These are phyloP conservation scores for Battus philenor DNA, from an alignment of 1,140 invertebrate species.

Conservation along the genomic window DNA sequence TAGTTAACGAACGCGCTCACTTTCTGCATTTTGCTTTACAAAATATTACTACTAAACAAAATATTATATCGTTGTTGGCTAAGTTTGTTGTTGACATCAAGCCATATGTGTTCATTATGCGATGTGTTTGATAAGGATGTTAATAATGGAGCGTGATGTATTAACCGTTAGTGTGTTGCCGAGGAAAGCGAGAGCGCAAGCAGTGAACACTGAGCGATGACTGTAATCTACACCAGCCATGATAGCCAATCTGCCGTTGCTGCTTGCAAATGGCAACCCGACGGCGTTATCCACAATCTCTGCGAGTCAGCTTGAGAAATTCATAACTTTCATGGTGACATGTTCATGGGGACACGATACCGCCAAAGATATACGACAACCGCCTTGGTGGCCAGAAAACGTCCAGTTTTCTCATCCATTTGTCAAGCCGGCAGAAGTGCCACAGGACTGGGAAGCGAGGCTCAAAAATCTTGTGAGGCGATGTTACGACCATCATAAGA, in stretches of 20 bases:
- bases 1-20: slow-evolving; percentile 54
- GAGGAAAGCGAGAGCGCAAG: slow-evolving; percentile 51
- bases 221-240: slow-evolving; percentile 66
- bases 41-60: slow-evolving; percentile 35
- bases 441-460: slow-evolving; percentile 79
- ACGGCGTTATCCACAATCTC: slow-evolving; percentile 80
- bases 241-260: slow-evolving; percentile 81
- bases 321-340: slow-evolving; percentile 84
- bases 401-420: slow-evolving; percentile 80
- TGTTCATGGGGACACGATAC: slow-evolving; percentile 82
- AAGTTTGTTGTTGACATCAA: slow-evolving; percentile 18
- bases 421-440: slow-evolving; percentile 63
- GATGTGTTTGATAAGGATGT: slow-evolving; percentile 24
- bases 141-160: slow-evolving; percentile 35
- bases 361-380: slow-evolving; percentile 76
- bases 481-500: slow-evolving; percentile 84
- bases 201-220: slow-evolving; percentile 59
- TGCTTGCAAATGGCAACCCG: slow-evolving; percentile 83
- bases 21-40: slow-evolving; percentile 42
- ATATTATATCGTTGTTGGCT: slow-evolving; percentile 18
- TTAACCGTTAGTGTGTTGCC: slow-evolving; percentile 46
- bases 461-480: slow-evolving; percentile 81
- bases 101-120: slow-evolving; percentile 23
- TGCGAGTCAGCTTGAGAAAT: slow-evolving; percentile 79
- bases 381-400: slow-evolving; percentile 83